Evolutionary conservation across 1,140 invertebrate genomes (phyloP).

Genomic region (Eueides isabella): DNA sequence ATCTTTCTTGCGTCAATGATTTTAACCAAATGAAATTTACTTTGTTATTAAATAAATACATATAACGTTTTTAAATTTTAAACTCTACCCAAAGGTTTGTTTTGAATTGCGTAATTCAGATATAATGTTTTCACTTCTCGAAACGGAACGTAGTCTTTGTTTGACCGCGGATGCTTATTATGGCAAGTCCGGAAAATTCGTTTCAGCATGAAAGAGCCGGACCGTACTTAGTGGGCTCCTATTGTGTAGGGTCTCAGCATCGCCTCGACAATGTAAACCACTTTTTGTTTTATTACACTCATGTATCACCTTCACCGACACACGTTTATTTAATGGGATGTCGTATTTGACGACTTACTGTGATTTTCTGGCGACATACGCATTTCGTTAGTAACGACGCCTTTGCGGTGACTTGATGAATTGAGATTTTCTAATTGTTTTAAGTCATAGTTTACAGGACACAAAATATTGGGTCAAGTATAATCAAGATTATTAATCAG

Average conservation of each 20-base stretch:
- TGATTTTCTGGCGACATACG: constrained; percentile 44
- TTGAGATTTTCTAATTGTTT: constrained; percentile 20
- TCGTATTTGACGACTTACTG: constrained; percentile 50
- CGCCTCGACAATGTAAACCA: constrained; percentile 59
- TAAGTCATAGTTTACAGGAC: neutral
- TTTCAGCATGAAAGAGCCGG: constrained; percentile 58
- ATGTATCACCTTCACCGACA: constrained; percentile 62
- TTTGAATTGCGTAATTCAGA: constrained; percentile 32
- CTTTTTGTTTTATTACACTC: constrained; percentile 65
- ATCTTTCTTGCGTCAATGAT: too few species aligned
- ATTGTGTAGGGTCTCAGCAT: constrained; percentile 54
- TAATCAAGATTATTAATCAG: neutral
- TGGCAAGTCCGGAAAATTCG: constrained; percentile 62
- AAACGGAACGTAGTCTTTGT: constrained; percentile 67
- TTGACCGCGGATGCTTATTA: constrained; percentile 70
- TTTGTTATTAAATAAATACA: too few species aligned
- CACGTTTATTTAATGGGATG: constrained; percentile 61
- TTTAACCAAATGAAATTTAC: too few species aligned
- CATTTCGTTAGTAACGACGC: constrained; percentile 48
- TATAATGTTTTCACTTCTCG: constrained; percentile 60
- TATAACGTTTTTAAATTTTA: too few species aligned
- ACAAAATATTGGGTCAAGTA: too few species aligned
- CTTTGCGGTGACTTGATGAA: constrained; percentile 15
- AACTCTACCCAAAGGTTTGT: constrained; percentile 13
- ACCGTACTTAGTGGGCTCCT: constrained; percentile 64